Evolutionary conservation across 2,888 invertebrate species (phyloP).

Genomic region (Hanleya hanleyi): DNA sequence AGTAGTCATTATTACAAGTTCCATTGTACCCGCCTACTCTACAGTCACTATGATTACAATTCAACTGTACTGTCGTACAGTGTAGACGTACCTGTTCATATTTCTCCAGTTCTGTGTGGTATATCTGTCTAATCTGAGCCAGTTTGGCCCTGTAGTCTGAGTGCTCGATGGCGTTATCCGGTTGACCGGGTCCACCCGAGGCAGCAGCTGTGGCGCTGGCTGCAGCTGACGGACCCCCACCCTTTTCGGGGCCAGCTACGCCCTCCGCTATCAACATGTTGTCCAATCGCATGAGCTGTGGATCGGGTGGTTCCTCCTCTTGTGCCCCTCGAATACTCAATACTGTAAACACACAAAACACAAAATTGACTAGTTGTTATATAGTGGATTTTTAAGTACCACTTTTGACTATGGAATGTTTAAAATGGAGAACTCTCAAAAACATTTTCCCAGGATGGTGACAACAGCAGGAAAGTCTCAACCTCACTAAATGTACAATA

Average conservation of each 20-base stretch:
- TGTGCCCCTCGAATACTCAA: slow-evolving; percentile 96
- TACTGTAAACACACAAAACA: slow-evolving; percentile 86
- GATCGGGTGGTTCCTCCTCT: slow-evolving; percentile 98
- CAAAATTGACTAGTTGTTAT: too few relatives aligned
- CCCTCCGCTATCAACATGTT: slow-evolving; percentile 99
- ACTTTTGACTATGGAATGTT: too few relatives aligned
- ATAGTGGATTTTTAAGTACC: too few relatives aligned
- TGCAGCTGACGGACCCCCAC: slow-evolving; percentile 70
- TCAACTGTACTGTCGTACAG: too few relatives aligned
- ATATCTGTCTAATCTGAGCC: slow-evolving; percentile 98
- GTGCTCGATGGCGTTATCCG: slow-evolving; percentile 94
- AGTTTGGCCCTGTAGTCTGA: slow-evolving; percentile 99
- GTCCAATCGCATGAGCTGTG: slow-evolving; percentile 97
- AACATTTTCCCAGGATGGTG: too few relatives aligned
- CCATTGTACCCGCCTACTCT: too few relatives aligned
- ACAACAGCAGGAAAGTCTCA: too few relatives aligned
- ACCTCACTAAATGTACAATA: too few relatives aligned
- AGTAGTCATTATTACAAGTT: too few relatives aligned
- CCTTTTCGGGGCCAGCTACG: slow-evolving; percentile 73
- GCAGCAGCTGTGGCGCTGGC: slow-evolving; percentile 69
- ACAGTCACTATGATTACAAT: too few relatives aligned
- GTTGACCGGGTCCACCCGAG: slow-evolving; percentile 78
- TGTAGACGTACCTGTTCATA: slow-evolving; percentile 89
- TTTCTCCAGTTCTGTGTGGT: slow-evolving; percentile 99
- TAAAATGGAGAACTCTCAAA: too few relatives aligned